phyloP scores from a whole-genome alignment of 64 coral and sea anemone genomes.

The Montipora foliosa region DNA sequence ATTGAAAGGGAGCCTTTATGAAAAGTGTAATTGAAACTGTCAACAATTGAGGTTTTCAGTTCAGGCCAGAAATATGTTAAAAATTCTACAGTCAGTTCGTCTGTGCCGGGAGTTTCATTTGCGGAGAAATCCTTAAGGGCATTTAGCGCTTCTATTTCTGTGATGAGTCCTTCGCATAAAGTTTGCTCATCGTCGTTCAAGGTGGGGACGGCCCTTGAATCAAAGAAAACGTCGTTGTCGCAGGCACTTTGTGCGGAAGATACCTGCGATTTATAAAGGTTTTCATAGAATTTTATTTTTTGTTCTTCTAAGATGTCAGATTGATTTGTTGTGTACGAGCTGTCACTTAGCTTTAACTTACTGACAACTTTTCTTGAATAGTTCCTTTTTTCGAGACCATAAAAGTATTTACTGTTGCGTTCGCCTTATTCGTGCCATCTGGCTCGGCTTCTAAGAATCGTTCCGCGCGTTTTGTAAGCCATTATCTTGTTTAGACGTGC shows the following conservation, averaged over 20 bases:
- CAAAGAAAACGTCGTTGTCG: neutral
- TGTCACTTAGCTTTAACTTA: neutral
- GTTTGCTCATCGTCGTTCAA: neutral
- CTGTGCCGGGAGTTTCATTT: neutral
- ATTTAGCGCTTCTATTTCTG: neutral
- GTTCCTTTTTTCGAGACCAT: neutral
- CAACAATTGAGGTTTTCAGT: neutral
- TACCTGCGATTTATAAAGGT: neutral
- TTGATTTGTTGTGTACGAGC: neutral
- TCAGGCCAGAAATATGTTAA: slow-evolving; percentile 1
- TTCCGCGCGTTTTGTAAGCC: neutral
- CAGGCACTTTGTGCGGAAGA: neutral
- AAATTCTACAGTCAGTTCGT: neutral
- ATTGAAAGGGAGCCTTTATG: neutral
- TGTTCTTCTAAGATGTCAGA: slow-evolving; percentile 6
- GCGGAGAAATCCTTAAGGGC: slow-evolving; percentile 1
- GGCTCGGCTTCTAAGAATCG: slow-evolving; percentile 3
- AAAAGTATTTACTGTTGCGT: slow-evolving; percentile 11
- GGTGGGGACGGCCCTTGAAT: neutral
- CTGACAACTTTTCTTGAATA: neutral
- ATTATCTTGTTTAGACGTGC: neutral
- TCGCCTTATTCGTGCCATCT: neutral
- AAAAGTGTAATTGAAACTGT: neutral
- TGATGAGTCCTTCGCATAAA: neutral
- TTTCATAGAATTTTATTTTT: neutral